Conservation (phyloP, 1,140 invertebrate species). For the Aplysia californica region DNA sequence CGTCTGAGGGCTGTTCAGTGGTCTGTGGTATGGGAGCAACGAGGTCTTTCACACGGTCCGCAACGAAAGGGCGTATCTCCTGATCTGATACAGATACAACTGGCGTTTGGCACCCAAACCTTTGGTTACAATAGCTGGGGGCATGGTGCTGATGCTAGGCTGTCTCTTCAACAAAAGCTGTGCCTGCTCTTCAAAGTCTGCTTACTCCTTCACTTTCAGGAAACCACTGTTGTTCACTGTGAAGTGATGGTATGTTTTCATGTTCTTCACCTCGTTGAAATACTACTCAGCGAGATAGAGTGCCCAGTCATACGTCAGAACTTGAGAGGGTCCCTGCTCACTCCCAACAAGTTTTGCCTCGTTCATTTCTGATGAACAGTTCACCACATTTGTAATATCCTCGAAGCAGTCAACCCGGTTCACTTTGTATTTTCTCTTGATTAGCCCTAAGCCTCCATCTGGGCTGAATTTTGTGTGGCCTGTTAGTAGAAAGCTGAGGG, state of each 20-base stretch:
- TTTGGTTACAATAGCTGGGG: conserved; percentile 25
- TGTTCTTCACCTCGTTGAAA: neutral
- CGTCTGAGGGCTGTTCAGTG: no score
- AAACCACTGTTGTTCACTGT: neutral
- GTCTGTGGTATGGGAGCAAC: neutral
- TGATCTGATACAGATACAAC: conserved; percentile 31
- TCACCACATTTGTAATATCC: conserved; percentile 14
- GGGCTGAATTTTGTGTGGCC: conserved; percentile 26
- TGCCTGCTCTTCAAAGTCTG: neutral
- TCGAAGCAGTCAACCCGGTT: conserved; percentile 18
- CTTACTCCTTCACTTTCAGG: neutral
- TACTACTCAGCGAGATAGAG: neutral
- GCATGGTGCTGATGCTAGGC: conserved; percentile 15
- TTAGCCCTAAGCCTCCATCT: conserved; percentile 17
- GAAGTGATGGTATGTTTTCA: conserved; percentile 20
- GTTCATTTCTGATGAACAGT: conserved; percentile 1
- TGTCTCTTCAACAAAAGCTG: conserved; percentile 2
- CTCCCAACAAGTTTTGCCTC: neutral
- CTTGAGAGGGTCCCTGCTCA: neutral
- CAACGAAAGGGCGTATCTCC: conserved; percentile 22
- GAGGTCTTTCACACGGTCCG: conserved; percentile 18
- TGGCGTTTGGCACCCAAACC: conserved; percentile 35
- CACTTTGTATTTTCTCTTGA: conserved; percentile 15
- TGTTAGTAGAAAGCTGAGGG: conserved; percentile 5
- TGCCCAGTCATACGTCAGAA: conserved; percentile 1